A percentile compares a stretch with the other conserved stretches of the same genome.
phyloP scores from a whole-genome alignment of 2,113 vertebrate species.

The Eptesicus fuscus region DNA sequence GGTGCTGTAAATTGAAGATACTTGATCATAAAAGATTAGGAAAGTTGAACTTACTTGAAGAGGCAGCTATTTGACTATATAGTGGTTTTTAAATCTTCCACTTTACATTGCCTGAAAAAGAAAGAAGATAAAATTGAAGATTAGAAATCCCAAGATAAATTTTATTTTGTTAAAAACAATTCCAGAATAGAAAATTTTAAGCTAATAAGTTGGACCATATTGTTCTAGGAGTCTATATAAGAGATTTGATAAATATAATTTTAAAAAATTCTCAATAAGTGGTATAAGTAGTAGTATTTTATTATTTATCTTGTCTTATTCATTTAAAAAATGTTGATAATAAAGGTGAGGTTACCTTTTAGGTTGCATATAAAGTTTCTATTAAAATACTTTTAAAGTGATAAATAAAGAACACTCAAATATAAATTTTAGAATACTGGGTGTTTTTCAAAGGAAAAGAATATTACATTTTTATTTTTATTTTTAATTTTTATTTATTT shows the following conservation, averaged over 20 bases:
- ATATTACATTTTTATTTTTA: not conserved
- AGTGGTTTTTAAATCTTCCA: not conserved
- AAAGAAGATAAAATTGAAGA: not conserved
- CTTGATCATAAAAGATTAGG: not conserved
- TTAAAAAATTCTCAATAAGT: not conserved
- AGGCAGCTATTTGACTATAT: not conserved
- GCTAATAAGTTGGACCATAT: not conserved
- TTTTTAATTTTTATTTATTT: no score
- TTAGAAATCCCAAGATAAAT: not conserved
- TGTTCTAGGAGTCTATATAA: not conserved
- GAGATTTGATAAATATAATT: not conserved
- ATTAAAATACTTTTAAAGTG: not conserved
- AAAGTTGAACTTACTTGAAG: not conserved
- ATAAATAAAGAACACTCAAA: not conserved
- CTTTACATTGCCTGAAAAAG: not conserved
- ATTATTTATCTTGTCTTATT: not conserved
- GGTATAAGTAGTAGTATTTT: not conserved
- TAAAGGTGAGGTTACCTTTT: not conserved
- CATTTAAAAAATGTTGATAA: not conserved
- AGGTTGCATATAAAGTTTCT: not conserved
- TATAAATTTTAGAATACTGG: not conserved
- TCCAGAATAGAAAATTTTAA: not conserved
- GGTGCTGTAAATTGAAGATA: not conserved
- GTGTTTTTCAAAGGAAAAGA: not conserved
- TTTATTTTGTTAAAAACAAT: not conserved